Evolutionary conservation across 2,888 invertebrate genomes (phyloP).

Genomic region (Xylophagus ater): DNA sequence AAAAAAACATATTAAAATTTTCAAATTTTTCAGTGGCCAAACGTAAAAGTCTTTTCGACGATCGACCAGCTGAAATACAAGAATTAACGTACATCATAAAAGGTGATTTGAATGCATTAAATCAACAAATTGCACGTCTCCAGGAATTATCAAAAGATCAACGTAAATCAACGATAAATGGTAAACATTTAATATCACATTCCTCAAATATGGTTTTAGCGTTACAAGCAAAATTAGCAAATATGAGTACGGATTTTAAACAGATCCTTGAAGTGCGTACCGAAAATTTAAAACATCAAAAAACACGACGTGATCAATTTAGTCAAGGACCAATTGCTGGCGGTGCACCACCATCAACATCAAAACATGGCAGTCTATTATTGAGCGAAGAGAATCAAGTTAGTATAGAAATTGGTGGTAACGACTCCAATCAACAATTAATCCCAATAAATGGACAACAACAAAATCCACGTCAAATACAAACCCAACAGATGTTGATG

Average conservation of each 20-base stretch:
- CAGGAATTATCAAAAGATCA: constrained; percentile 72
- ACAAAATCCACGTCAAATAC: constrained; percentile 21
- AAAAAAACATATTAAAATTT: constrained; percentile 4
- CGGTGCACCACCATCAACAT: constrained; percentile 48
- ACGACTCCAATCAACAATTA: constrained; percentile 39
- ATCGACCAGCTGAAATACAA: constrained; percentile 91
- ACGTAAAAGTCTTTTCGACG: constrained; percentile 93
- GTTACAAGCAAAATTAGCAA: constrained; percentile 85
- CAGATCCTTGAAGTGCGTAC: constrained; percentile 94
- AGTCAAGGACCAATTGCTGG: constrained; percentile 51
- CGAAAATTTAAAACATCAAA: constrained; percentile 94
- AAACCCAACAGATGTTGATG: constrained; percentile 55
- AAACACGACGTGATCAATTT: constrained; percentile 76
- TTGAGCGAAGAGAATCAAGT: constrained; percentile 53
- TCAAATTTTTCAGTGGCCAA: constrained; percentile 72
- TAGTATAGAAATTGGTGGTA: constrained; percentile 65
- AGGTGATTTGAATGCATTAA: constrained; percentile 87
- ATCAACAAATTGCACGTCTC: constrained; percentile 90
- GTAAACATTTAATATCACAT: constrained; percentile 78
- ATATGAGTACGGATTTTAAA: constrained; percentile 96
- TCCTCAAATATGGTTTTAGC: constrained; percentile 88
- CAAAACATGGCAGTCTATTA: constrained; percentile 38
- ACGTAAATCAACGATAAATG: constrained; percentile 44
- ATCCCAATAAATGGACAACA: constrained; percentile 35
- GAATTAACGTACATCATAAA: constrained; percentile 95